Evolutionary conservation across 2,797 vertebrate genomes (phyloP).

Genomic region (Tangara arthus): DNA sequence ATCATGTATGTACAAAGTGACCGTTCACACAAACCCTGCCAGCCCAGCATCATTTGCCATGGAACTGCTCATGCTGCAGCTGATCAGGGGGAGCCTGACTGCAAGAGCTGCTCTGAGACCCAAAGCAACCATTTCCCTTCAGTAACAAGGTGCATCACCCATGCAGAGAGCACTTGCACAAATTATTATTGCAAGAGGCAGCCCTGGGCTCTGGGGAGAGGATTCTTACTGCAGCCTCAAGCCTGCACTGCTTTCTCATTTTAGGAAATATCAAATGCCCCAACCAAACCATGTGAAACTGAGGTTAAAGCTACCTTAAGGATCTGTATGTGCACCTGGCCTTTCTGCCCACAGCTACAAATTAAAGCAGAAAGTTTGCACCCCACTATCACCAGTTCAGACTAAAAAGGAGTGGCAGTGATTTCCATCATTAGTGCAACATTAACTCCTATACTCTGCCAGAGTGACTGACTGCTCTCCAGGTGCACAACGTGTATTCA

Average conservation of each 20-base stretch:
- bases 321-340: neutral
- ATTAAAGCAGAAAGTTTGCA: conserved; percentile 1
- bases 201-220: neutral
- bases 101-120: neutral
- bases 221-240: neutral
- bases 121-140: neutral
- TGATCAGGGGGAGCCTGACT: conserved; percentile 28
- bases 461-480: conserved; percentile 37
- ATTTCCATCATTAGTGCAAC: conserved; percentile 62
- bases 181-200: neutral
- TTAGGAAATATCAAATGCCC: conserved; percentile 16
- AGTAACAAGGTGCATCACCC: conserved; percentile 10
- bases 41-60: neutral
- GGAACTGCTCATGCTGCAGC: conserved; percentile 37
- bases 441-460: conserved; percentile 26
- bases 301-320: conserved; percentile 59
- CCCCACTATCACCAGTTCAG: conserved; percentile 15
- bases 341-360: neutral
- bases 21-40: neutral
- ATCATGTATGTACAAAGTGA: conserved; percentile 64
- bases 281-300: neutral
- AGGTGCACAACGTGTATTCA: conserved; percentile 29
- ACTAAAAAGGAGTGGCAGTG: conserved; percentile 57
- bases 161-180: neutral
- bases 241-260: neutral